phyloP scores from a whole-genome alignment of 2,797 vertebrate species.

The Alca torda region DNA sequence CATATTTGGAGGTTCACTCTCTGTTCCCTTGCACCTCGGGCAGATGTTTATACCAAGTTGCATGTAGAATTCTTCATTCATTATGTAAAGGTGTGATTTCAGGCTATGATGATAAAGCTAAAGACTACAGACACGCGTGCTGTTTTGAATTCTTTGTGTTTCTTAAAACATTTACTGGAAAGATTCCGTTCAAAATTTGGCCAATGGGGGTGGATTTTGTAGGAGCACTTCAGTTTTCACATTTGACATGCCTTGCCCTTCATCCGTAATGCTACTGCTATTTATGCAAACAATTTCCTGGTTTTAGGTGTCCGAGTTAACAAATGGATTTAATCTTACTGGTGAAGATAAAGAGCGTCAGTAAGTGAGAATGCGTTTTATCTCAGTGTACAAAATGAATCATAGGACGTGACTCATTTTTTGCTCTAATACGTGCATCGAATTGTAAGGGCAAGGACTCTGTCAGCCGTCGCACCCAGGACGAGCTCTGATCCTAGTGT shows the following conservation, averaged over 20 bases:
- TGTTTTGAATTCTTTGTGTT: not conserved
- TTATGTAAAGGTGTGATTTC: not conserved
- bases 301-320: not conserved
- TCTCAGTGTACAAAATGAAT: not conserved
- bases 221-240: not conserved
- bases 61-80: not conserved
- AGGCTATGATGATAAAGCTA: not conserved
- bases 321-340: not conserved
- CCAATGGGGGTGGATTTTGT: accelerated
- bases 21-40: accelerated
- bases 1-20: not conserved
- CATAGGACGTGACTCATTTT: not conserved
- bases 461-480: accelerated
- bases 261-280: not conserved
- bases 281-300: not conserved
- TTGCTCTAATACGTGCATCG: not conserved
- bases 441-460: not conserved
- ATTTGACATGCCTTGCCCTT: not conserved
- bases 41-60: not conserved
- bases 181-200: not conserved
- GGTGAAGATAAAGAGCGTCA: not conserved
- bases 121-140: accelerated
- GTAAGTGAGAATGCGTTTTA: not conserved
- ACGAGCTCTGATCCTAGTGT: accelerated
- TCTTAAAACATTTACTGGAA: not conserved